Conservation (phyloP, 2,888 invertebrate genomes). For the Agrochola lota region DNA sequence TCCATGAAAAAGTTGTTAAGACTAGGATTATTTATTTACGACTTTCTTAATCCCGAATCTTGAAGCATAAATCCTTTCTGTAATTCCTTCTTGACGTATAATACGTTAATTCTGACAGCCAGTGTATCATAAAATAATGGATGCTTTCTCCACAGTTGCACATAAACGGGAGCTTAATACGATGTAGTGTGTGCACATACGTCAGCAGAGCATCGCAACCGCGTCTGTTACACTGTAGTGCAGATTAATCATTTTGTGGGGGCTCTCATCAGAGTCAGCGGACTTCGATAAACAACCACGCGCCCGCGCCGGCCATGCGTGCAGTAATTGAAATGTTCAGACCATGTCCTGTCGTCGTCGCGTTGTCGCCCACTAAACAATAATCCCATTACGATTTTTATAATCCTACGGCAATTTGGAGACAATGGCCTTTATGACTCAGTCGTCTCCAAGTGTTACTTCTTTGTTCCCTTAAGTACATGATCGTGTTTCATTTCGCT, state of each 20-base stretch:
- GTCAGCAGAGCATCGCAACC: slow-evolving; percentile 57
- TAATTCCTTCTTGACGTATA: slow-evolving; percentile 51
- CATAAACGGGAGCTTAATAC: slow-evolving; percentile 61
- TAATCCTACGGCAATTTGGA: slow-evolving; percentile 80
- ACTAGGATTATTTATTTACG: slow-evolving; percentile 54
- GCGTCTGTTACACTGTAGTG: slow-evolving; percentile 57
- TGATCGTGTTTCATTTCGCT: slow-evolving; percentile 49
- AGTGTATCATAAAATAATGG: slow-evolving; percentile 63
- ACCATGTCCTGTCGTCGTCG: slow-evolving; percentile 73
- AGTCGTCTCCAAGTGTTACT: slow-evolving; percentile 65
- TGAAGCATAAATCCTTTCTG: slow-evolving; percentile 51
- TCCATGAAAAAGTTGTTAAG: slow-evolving; percentile 52
- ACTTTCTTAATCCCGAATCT: slow-evolving; percentile 40
- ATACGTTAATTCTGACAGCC: slow-evolving; percentile 48
- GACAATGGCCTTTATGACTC: slow-evolving; percentile 83
- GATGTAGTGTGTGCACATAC: slow-evolving; percentile 51
- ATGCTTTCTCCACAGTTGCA: slow-evolving; percentile 55
- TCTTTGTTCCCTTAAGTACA: slow-evolving; percentile 67
- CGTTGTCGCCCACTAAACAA: slow-evolving; percentile 79
- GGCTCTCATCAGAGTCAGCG: slow-evolving; percentile 65
- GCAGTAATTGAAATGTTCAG: slow-evolving; percentile 84
- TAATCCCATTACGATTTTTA: slow-evolving; percentile 86
- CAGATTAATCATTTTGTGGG: slow-evolving; percentile 66
- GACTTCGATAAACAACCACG: slow-evolving; percentile 62
- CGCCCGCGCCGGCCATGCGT: slow-evolving; percentile 67